Percentiles rank a stretch among this genome's conserved stretches.
These are phyloP conservation scores for Athalia rosae DNA, from an alignment of 2,888 invertebrate genomes.

Conservation along the genomic window DNA sequence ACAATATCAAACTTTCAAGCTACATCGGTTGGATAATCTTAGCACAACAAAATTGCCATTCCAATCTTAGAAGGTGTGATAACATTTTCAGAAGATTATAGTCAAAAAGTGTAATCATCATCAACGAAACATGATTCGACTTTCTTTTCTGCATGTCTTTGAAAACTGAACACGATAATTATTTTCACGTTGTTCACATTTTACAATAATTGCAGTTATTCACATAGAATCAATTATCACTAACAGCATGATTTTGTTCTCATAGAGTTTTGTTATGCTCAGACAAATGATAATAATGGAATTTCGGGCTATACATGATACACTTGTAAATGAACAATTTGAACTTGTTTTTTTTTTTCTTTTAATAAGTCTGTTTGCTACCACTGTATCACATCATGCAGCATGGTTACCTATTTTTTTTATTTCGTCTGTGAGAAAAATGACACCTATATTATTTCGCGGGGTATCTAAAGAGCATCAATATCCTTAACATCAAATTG, in stretches of 20 bases:
- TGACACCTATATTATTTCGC: slow-evolving; percentile 37
- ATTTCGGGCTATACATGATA: no score
- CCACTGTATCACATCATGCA: not conserved
- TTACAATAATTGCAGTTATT: no score
- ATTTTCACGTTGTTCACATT: no score
- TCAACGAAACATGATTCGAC: not conserved
- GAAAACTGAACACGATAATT: no score
- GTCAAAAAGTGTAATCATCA: slow-evolving; percentile 1
- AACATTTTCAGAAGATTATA: slow-evolving; percentile 1
- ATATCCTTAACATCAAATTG: slow-evolving; percentile 12
- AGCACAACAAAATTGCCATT: slow-evolving; percentile 20
- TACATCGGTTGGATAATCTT: slow-evolving; percentile 21
- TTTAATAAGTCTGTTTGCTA: not conserved
- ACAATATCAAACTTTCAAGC: slow-evolving; percentile 36
- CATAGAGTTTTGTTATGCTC: no score
- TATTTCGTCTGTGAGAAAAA: slow-evolving; percentile 4
- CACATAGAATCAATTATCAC: no score
- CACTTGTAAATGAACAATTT: no score
- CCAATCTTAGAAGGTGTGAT: not conserved
- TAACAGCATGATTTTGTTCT: no score
- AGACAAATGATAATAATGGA: no score
- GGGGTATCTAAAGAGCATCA: slow-evolving; percentile 38
- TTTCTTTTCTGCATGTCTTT: no score
- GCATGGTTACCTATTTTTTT: not conserved
- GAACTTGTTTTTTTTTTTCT: no score